These are phyloP conservation scores for Lasius fuliginosus DNA, from an alignment of 2,888 invertebrate species.

Conservation along the genomic window DNA sequence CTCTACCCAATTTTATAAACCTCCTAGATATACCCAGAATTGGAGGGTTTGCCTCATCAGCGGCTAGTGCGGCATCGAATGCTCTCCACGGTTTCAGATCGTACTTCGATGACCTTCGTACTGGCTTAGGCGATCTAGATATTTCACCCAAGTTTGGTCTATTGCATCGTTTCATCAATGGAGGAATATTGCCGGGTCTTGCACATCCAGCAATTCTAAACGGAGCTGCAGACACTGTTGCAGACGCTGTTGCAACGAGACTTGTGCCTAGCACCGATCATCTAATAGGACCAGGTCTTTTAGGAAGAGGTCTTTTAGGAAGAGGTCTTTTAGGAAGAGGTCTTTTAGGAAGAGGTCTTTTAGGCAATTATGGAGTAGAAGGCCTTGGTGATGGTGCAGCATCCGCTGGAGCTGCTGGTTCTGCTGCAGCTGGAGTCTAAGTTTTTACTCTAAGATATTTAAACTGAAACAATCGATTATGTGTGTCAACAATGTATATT, in stretches of 20 bases:
- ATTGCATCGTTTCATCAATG: neutral
- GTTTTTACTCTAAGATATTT: neutral
- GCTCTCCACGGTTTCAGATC: neutral
- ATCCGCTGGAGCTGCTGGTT: conserved; percentile 15
- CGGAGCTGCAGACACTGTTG: neutral
- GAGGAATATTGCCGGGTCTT: neutral
- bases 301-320: neutral
- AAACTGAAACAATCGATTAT: neutral
- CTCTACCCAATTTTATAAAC: neutral
- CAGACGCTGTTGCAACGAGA: too few species aligned
- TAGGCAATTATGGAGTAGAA: neutral
- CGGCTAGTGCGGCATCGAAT: neutral
- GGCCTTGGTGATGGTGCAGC: neutral
- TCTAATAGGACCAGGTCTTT: neutral
- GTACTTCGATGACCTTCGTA: neutral
- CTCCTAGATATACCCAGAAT: neutral
- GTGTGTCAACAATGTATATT: neutral
- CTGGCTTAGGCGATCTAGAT: neutral
- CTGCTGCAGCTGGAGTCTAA: neutral
- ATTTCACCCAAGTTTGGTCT: neutral
- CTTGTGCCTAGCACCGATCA: neutral
- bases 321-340: neutral
- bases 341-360: neutral
- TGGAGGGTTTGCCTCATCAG: neutral
- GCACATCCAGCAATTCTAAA: too few species aligned